A percentile compares a stretch with the other conserved stretches of the same genome.
phyloP scores from a whole-genome alignment of 2,113 vertebrate genomes.

The Montifringilla adamsi region DNA sequence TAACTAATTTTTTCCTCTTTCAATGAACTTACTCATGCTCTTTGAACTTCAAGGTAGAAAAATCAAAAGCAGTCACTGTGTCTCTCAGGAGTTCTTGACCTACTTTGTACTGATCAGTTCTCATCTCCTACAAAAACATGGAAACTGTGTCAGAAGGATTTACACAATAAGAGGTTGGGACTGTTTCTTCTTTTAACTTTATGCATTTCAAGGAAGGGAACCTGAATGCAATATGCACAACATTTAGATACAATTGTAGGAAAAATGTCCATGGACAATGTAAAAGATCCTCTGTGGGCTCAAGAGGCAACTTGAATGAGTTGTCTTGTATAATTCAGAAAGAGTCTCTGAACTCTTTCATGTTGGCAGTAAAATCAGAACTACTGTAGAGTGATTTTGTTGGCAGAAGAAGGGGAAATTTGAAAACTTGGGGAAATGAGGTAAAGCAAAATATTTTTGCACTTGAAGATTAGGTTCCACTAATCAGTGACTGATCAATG shows the following conservation, averaged over 20 bases:
- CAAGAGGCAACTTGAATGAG: neutral
- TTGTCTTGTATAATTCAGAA: neutral
- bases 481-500: neutral
- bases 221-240: constrained; percentile 10
- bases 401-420: neutral
- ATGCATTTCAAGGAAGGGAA: constrained; percentile 25
- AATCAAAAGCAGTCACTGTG: constrained; percentile 71
- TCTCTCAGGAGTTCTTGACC: constrained; percentile 75
- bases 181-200: constrained; percentile 52
- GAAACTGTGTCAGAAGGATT: constrained; percentile 54
- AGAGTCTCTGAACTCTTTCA: neutral
- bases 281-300: neutral
- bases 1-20: constrained; percentile 56
- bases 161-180: constrained; percentile 33
- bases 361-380: neutral
- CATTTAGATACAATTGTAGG: constrained; percentile 4
- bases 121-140: constrained; percentile 47
- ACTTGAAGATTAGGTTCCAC: neutral
- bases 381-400: neutral
- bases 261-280: neutral
- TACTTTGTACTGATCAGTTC: constrained; percentile 68
- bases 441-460: neutral
- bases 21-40: constrained; percentile 69
- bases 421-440: neutral
- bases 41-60: constrained; percentile 78